Evolutionary conservation across 2,888 invertebrate genomes (phyloP).

Genomic region (Eurytoma californica): DNA sequence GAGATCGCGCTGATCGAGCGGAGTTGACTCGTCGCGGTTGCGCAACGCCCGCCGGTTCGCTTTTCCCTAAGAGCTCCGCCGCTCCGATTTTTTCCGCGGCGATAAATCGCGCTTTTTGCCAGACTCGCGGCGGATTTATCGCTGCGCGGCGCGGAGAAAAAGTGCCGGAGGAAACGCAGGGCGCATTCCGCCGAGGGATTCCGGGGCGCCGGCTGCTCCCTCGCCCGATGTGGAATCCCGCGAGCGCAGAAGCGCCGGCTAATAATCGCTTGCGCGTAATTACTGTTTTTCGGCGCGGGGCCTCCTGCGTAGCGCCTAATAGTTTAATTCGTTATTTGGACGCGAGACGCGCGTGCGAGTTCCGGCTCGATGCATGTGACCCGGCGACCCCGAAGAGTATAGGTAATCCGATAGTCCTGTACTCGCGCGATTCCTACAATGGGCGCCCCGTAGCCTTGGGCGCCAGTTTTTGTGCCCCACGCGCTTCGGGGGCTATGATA

Average conservation of each 20-base stretch:
- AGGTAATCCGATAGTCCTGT: slow-evolving; percentile 67
- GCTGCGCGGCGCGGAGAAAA: no score
- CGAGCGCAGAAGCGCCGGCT: neutral
- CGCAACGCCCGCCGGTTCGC: slow-evolving; percentile 23
- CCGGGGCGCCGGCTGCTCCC: neutral
- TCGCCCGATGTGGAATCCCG: neutral
- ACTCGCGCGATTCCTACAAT: slow-evolving; percentile 61
- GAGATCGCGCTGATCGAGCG: slow-evolving; percentile 1
- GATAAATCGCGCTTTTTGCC: no score
- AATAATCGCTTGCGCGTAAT: slow-evolving; percentile 23
- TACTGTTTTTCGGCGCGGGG: slow-evolving; percentile 28
- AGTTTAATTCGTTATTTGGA: slow-evolving; percentile 62
- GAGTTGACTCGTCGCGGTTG: slow-evolving; percentile 48
- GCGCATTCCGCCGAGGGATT: no score
- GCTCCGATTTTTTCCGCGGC: no score
- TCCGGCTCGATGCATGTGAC: no score
- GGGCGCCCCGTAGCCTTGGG: neutral
- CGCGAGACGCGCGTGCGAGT: no score
- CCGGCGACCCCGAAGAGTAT: slow-evolving; percentile 53
- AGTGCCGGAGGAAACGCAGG: no score
- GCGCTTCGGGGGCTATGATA: no score
- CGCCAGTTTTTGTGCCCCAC: no score
- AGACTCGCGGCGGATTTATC: no score
- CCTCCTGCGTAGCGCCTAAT: slow-evolving; percentile 36
- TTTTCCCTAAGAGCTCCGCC: no score